These are phyloP conservation scores for Phocoena sinus DNA, from an alignment of 2,113 vertebrate genomes.

Conservation along the genomic window DNA sequence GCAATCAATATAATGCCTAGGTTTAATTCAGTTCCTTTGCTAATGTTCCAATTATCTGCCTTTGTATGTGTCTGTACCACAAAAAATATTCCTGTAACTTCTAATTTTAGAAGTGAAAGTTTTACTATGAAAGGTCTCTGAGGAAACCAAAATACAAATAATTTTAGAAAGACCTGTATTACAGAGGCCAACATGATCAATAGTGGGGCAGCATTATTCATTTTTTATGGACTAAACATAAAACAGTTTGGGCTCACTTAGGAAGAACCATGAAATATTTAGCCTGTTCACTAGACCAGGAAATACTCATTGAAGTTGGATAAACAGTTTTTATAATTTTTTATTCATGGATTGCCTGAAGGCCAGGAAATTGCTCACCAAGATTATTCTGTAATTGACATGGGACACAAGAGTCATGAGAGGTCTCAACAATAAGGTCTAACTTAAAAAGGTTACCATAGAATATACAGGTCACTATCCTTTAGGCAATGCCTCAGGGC, in stretches of 20 bases:
- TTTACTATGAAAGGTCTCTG: neutral
- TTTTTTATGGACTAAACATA: neutral
- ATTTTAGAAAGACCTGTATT: neutral
- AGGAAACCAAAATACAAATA: neutral
- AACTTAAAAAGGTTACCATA: neutral
- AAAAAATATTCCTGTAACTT: neutral
- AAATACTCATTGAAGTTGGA: neutral
- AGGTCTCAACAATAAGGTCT: neutral
- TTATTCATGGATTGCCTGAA: neutral
- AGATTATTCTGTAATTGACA: neutral
- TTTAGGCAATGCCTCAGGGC: neutral
- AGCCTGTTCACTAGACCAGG: neutral
- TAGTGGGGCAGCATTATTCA: neutral
- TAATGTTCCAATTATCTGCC: neutral
- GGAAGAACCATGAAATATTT: neutral
- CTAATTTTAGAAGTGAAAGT: neutral
- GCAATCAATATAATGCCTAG: neutral
- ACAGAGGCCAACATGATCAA: neutral
- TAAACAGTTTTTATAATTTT: neutral
- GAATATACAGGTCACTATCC: rapidly evolving
- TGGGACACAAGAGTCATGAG: neutral
- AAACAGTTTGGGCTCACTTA: neutral
- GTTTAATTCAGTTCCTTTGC: neutral
- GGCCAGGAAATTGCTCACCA: neutral
- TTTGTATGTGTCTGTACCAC: neutral